phyloP scores from a whole-genome alignment of 1,140 invertebrate genomes.

The Oncopodura yosiiana region DNA sequence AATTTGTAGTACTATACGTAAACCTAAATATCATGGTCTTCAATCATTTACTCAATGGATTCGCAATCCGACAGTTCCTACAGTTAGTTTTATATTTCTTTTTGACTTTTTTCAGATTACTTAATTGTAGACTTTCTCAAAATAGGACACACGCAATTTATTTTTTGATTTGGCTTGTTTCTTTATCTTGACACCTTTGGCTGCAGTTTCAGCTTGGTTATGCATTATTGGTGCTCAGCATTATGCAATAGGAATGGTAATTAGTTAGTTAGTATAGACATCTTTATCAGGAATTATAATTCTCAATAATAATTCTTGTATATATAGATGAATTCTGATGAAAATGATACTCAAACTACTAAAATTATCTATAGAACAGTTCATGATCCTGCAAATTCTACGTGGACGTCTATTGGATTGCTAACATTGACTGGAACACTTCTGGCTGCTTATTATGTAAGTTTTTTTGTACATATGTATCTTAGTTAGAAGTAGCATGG shows the following conservation, averaged over 20 bases:
- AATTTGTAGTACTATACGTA: too few relatives aligned
- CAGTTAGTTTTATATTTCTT: too few relatives aligned
- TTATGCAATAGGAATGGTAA: neutral
- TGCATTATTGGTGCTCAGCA: conserved; percentile 38
- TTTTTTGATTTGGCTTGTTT: conserved; percentile 41
- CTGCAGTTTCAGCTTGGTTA: conserved; percentile 39
- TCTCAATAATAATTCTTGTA: neutral
- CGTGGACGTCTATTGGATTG: conserved; percentile 34
- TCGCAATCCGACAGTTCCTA: conserved; percentile 9
- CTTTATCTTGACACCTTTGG: conserved; percentile 41
- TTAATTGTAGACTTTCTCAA: neutral
- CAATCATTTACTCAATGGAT: conserved; percentile 29
- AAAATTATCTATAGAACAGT: neutral
- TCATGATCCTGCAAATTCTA: conserved; percentile 21
- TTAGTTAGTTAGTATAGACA: neutral
- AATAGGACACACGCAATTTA: conserved; percentile 35
- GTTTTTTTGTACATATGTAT: conserved; percentile 9
- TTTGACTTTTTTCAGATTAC: neutral
- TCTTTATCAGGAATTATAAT: neutral
- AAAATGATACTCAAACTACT: neutral
- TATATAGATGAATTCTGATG: neutral
- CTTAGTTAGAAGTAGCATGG: too few relatives aligned
- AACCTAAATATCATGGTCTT: too few relatives aligned
- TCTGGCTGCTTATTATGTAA: conserved; percentile 24
- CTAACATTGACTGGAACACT: conserved; percentile 31